These are phyloP conservation scores for Radopholus similis DNA, from an alignment of 1,140 invertebrate species.

Conservation along the genomic window DNA sequence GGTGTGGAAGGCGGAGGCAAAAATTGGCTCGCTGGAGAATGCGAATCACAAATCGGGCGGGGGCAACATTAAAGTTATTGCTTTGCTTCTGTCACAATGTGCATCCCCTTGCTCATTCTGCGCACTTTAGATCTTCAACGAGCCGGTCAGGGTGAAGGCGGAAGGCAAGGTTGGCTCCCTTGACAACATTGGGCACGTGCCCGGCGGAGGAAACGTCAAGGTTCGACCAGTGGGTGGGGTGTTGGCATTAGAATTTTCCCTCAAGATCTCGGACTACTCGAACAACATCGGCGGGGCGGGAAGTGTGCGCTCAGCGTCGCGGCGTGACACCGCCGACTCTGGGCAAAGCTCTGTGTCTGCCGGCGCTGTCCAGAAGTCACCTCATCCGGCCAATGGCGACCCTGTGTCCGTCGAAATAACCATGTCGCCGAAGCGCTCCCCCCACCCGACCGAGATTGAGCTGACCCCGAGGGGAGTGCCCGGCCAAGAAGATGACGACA, in stretches of 20 bases:
- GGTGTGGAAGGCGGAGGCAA: constrained; percentile 80
- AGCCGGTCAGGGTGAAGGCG: constrained; percentile 63
- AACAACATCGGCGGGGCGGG: neutral
- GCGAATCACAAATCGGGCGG: constrained; percentile 80
- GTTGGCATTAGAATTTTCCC: neutral
- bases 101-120: neutral
- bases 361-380: neutral
- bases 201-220: constrained; percentile 83
- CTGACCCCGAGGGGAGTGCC: neutral
- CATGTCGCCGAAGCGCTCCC: neutral
- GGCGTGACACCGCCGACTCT: neutral
- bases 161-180: constrained; percentile 88
- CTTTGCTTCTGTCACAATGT: constrained; percentile 64
- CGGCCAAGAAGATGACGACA: neutral
- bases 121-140: constrained; percentile 26
- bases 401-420: neutral
- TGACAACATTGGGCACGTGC: constrained; percentile 79
- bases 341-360: neutral
- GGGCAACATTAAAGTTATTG: constrained; percentile 82
- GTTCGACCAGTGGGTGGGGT: constrained; percentile 64
- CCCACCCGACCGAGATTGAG: neutral
- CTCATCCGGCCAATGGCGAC: neutral
- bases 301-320: neutral
- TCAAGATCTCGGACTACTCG: constrained; percentile 14
- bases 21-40: constrained; percentile 87